phyloP scores from a whole-genome alignment of 2,113 vertebrate species.

The Microcebus lehilahytsara region DNA sequence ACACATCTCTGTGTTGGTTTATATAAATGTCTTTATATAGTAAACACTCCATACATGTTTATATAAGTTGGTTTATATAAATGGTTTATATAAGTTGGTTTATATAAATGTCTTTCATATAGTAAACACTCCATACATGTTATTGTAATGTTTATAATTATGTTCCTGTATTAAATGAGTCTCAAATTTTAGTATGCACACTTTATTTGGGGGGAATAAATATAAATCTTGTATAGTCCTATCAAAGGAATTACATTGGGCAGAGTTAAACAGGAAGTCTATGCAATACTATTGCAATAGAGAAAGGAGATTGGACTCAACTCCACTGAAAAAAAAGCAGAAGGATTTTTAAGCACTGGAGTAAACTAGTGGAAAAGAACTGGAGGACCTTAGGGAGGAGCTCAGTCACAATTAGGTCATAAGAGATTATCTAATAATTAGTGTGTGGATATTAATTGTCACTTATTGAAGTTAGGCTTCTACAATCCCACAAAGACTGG shows the following conservation, averaged over 20 bases:
- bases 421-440: not conserved
- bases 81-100: not conserved
- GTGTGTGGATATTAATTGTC: not conserved
- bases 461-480: not conserved
- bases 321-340: not conserved
- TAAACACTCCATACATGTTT: too few relatives aligned
- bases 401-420: not conserved
- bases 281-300: not conserved
- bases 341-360: not conserved
- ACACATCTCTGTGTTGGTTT: too few relatives aligned
- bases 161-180: not conserved
- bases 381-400: fast-evolving
- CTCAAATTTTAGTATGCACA: not conserved
- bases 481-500: not conserved
- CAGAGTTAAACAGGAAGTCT: not conserved
- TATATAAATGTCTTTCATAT: not conserved
- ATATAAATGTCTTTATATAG: too few relatives aligned
- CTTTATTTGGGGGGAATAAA: not conserved
- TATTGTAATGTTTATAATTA: not conserved
- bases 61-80: too few relatives aligned
- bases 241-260: not conserved
- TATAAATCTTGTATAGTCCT: not conserved
- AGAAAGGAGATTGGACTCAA: not conserved
- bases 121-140: not conserved
- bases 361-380: not conserved